Conservation (phyloP, 2,888 invertebrate genomes). For the Tiliacea citrago region DNA sequence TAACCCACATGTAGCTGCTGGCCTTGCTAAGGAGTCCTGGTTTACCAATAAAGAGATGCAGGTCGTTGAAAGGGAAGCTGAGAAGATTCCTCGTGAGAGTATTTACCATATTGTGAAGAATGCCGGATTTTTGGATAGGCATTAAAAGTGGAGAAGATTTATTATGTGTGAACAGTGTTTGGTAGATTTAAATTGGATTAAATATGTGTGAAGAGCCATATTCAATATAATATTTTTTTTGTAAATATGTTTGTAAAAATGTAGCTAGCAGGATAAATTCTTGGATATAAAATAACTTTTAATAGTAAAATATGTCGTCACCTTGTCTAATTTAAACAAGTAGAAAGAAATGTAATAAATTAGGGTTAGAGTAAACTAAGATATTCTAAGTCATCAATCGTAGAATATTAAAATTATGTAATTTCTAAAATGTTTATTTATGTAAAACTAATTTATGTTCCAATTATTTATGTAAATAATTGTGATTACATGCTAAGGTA, state of each 20-base stretch:
- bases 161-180: not conserved
- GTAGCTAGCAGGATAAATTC: not conserved
- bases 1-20: slow-evolving; percentile 93
- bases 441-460: slow-evolving; percentile 34
- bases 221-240: not conserved
- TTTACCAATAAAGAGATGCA: slow-evolving; percentile 94
- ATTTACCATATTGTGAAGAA: slow-evolving; percentile 94
- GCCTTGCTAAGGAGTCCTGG: slow-evolving; percentile 95
- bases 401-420: slow-evolving; percentile 33
- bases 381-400: slow-evolving; percentile 63
- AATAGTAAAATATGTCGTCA: slow-evolving; percentile 30
- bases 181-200: not conserved
- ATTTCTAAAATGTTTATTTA: slow-evolving; percentile 42
- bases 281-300: slow-evolving; percentile 27
- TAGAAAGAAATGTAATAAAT: slow-evolving; percentile 4
- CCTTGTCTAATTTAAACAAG: slow-evolving; percentile 36
- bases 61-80: slow-evolving; percentile 94
- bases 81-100: slow-evolving; percentile 94
- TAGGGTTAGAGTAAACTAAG: slow-evolving; percentile 6
- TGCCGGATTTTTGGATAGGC: slow-evolving; percentile 91
- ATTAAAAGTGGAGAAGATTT: slow-evolving; percentile 64
- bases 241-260: not conserved
- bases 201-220: not conserved
- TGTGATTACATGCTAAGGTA: slow-evolving; percentile 50
- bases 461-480: slow-evolving; percentile 53